A percentile compares a stretch with the other conserved stretches of the same genome.
These are phyloP conservation scores for Vollenhovia emeryi DNA, from an alignment of 1,140 invertebrate genomes.

Conservation along the genomic window DNA sequence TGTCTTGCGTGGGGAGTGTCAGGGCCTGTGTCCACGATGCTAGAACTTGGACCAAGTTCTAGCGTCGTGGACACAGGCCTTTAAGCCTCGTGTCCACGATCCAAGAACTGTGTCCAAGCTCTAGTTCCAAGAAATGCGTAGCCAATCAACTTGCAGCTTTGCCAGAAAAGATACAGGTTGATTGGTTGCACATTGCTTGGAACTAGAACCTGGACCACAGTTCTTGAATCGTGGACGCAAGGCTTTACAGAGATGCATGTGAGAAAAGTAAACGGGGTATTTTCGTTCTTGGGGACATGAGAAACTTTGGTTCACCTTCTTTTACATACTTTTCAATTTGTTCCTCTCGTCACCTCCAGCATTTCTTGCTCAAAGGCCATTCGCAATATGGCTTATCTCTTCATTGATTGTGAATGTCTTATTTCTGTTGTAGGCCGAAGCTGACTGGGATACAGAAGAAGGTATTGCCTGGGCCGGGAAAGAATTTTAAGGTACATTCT, in stretches of 20 bases:
- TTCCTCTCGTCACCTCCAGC: constrained; percentile 79
- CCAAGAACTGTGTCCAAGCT: too few relatives aligned
- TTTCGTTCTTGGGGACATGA: constrained; percentile 9
- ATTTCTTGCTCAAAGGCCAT: constrained; percentile 65
- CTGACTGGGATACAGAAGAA: constrained; percentile 56
- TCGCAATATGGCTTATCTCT: constrained; percentile 47
- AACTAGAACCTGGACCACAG: too few relatives aligned
- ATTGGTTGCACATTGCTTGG: too few relatives aligned
- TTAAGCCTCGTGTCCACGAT: too few relatives aligned
- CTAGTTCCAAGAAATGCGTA: too few relatives aligned
- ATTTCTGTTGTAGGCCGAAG: constrained; percentile 75
- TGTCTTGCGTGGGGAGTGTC: neutral
- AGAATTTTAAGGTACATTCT: constrained; percentile 67
- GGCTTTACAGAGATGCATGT: too few relatives aligned
- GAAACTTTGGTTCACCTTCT: constrained; percentile 65
- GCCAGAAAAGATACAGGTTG: too few relatives aligned
- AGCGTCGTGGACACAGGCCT: too few relatives aligned
- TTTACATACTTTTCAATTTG: constrained; percentile 65
- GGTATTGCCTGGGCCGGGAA: constrained; percentile 47
- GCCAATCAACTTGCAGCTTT: too few relatives aligned
- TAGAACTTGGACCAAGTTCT: too few relatives aligned
- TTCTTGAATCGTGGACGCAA: too few relatives aligned
- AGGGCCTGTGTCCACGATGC: too few relatives aligned
- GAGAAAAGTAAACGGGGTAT: neutral
- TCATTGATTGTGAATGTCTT: constrained; percentile 55